phyloP scores from a whole-genome alignment of 2,797 vertebrate genomes.

The Cirrhinus mrigala region DNA sequence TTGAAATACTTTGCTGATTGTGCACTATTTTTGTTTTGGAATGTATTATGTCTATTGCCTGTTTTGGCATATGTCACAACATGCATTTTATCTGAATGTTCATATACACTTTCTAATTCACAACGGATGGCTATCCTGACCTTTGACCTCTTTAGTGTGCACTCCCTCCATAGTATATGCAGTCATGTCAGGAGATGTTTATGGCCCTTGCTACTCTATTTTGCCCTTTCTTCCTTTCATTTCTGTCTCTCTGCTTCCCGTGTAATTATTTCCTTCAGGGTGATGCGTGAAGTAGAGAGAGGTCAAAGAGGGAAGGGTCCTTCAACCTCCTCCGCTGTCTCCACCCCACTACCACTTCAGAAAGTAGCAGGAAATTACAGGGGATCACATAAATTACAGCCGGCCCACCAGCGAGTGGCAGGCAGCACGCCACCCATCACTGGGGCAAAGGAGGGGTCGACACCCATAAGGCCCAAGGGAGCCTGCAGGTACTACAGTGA shows the following conservation, averaged over 20 bases:
- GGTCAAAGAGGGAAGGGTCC: slow-evolving; percentile 85
- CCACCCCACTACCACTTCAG: slow-evolving; percentile 72
- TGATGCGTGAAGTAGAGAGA: slow-evolving; percentile 80
- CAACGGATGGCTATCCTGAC: slow-evolving; percentile 37
- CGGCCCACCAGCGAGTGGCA: slow-evolving; percentile 61
- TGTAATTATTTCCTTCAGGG: slow-evolving; percentile 88
- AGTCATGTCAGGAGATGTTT: slow-evolving; percentile 84
- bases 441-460: slow-evolving; percentile 47
- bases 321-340: slow-evolving; percentile 55
- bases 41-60: slow-evolving; percentile 1
- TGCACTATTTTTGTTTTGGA: background rate
- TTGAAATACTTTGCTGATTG: background rate
- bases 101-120: slow-evolving; percentile 46
- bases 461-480: slow-evolving; percentile 37
- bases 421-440: slow-evolving; percentile 70
- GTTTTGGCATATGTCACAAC: slow-evolving; percentile 47
- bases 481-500: slow-evolving; percentile 30
- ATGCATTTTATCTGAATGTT: slow-evolving; percentile 20
- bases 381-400: slow-evolving; percentile 77
- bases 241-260: slow-evolving; percentile 78
- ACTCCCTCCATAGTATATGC: slow-evolving; percentile 34
- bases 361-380: slow-evolving; percentile 82
- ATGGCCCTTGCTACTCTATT: slow-evolving; percentile 66
- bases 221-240: slow-evolving; percentile 73
- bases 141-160: slow-evolving; percentile 55